Evolutionary conservation across 2,113 vertebrate genomes (phyloP).

Genomic region (pig (Sus scrofa)): DNA sequence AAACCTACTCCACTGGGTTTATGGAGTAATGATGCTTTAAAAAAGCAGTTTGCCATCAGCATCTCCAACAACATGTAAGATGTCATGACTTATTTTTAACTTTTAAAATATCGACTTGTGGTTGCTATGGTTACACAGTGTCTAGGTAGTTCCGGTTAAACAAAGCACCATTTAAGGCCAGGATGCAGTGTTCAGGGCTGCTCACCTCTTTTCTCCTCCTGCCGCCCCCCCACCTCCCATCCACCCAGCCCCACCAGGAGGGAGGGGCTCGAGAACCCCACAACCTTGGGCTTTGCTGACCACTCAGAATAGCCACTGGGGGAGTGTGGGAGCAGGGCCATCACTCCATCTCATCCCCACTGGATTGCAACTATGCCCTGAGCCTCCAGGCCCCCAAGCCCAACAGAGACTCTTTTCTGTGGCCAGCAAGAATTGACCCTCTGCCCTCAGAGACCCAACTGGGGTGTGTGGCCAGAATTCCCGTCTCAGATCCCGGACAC

Average conservation of each 20-base stretch:
- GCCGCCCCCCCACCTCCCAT: no score
- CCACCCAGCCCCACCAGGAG: neutral
- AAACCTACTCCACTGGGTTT: slow-evolving; percentile 5
- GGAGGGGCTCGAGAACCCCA: neutral
- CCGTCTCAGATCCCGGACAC: neutral
- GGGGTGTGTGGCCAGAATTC: neutral
- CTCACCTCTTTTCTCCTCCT: slow-evolving; percentile 56
- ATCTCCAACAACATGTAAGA: slow-evolving; percentile 79
- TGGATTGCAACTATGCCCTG: neutral
- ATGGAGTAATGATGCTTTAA: slow-evolving; percentile 59
- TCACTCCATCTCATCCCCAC: neutral
- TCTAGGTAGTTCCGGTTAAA: slow-evolving; percentile 82
- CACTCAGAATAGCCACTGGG: neutral
- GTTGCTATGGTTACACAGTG: slow-evolving; percentile 79
- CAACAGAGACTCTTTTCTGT: neutral
- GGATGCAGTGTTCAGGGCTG: slow-evolving; percentile 39
- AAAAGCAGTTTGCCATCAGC: slow-evolving; percentile 71
- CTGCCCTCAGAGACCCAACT: neutral
- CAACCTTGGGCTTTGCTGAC: neutral
- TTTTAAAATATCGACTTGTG: slow-evolving; percentile 83
- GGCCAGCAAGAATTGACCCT: neutral
- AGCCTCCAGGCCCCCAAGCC: neutral
- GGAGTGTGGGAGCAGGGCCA: neutral
- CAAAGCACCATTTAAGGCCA: slow-evolving; percentile 80
- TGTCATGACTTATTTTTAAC: slow-evolving; percentile 86